Conservation (phyloP, 2,888 invertebrate genomes). For the Chaetoderma sp. region DNA sequence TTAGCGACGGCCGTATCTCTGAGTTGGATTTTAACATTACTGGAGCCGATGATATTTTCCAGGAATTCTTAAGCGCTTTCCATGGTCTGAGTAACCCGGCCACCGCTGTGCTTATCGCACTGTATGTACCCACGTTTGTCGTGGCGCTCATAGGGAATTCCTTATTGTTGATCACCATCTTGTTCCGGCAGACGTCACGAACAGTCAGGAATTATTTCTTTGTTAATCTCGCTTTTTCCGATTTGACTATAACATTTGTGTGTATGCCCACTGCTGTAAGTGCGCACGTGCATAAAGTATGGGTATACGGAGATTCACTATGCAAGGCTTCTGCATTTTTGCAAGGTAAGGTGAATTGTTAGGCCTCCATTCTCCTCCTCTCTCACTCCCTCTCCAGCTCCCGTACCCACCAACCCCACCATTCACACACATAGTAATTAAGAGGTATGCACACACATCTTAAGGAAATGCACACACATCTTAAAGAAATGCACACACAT, state of each 20-base stretch:
- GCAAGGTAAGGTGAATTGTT: conserved; percentile 55
- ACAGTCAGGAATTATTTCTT: conserved; percentile 76
- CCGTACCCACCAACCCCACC: too few relatives aligned
- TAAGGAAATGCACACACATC: too few relatives aligned
- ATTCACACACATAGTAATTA: too few relatives aligned
- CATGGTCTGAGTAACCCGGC: conserved; percentile 44
- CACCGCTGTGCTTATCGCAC: conserved; percentile 51
- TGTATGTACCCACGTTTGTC: conserved; percentile 58
- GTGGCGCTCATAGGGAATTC: conserved; percentile 57
- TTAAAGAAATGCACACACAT: too few relatives aligned
- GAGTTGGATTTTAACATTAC: conserved; percentile 42
- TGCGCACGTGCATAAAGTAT: conserved; percentile 66
- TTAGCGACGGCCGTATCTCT: too few relatives aligned
- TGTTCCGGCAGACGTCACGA: conserved; percentile 48
- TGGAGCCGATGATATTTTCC: conserved; percentile 41
- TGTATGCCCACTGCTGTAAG: conserved; percentile 80
- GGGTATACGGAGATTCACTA: conserved; percentile 73
- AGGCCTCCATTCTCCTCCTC: too few relatives aligned
- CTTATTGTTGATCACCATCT: conserved; percentile 57
- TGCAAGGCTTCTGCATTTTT: conserved; percentile 60
- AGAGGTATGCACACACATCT: too few relatives aligned
- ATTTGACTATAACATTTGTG: conserved; percentile 82
- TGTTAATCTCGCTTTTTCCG: conserved; percentile 82
- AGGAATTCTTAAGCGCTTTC: conserved; percentile 42
- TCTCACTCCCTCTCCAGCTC: too few relatives aligned